Conservation (phyloP, 2,113 vertebrate genomes). For the Penelope pileata region DNA sequence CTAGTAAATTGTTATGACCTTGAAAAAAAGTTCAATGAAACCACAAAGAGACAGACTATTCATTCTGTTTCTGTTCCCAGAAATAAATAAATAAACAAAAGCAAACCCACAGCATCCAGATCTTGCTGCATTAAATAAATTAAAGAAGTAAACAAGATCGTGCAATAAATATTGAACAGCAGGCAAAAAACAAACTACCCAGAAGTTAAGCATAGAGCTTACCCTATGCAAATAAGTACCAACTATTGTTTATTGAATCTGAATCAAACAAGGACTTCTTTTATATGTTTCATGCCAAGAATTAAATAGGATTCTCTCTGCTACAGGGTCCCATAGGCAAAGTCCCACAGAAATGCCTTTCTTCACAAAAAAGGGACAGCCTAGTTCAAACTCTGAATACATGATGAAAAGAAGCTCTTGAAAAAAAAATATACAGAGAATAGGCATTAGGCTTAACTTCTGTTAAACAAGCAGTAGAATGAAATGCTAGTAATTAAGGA, state of each 20-base stretch:
- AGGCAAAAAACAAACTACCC: neutral
- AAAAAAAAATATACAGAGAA: neutral
- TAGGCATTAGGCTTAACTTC: neutral
- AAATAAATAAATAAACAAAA: neutral
- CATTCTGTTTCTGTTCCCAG: neutral
- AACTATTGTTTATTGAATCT: slow-evolving; percentile 46
- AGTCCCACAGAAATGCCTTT: slow-evolving; percentile 30
- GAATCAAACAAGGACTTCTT: slow-evolving; percentile 36
- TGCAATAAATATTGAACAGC: slow-evolving; percentile 12
- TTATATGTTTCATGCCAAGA: slow-evolving; percentile 2
- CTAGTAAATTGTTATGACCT: slow-evolving; percentile 26
- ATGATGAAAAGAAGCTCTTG: slow-evolving; percentile 2
- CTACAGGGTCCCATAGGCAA: slow-evolving; percentile 14
- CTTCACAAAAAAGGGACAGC: slow-evolving; percentile 17
- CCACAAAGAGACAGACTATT: slow-evolving; percentile 32
- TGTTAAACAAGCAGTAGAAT: slow-evolving; percentile 2
- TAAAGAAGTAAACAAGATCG: neutral
- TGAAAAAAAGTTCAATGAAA: slow-evolving; percentile 33
- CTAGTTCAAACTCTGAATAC: slow-evolving; percentile 19
- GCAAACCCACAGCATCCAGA: neutral
- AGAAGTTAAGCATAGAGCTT: neutral
- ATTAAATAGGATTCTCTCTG: slow-evolving; percentile 50
- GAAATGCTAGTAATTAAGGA: slow-evolving; percentile 47
- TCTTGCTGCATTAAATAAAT: slow-evolving; percentile 7
- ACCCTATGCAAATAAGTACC: neutral